Conservation (phyloP, 64 coral and sea anemone species). For the Porites australiensis region DNA sequence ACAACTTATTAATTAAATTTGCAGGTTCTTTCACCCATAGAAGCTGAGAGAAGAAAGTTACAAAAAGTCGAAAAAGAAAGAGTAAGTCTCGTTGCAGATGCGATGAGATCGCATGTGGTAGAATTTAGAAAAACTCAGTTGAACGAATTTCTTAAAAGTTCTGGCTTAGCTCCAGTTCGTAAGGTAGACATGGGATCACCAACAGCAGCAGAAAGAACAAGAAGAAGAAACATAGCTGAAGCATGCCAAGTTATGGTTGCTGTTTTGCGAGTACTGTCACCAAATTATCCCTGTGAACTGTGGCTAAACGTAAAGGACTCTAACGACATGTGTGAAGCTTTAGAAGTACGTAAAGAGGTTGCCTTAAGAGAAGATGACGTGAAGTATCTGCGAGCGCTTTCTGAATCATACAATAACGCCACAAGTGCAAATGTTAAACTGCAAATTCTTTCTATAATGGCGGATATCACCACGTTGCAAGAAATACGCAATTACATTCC, state of each 20-base stretch:
- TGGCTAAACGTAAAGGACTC: constrained; percentile 38
- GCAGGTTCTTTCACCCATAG: not conserved
- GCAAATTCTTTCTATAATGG: constrained; percentile 46
- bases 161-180: not conserved
- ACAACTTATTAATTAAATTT: not conserved
- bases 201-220: not conserved
- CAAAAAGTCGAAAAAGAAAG: not conserved
- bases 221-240: constrained; percentile 6
- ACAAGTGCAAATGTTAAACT: constrained; percentile 7
- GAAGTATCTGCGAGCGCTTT: not conserved
- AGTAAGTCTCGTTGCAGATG: not conserved
- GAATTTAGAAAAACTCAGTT: constrained; percentile 25
- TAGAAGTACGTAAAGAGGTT: not conserved
- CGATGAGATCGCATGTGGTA: not conserved
- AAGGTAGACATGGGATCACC: not conserved
- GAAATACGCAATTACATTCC: constrained; percentile 2
- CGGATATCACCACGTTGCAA: constrained; percentile 12
- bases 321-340: constrained; percentile 11
- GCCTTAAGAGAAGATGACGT: not conserved
- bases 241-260: not conserved
- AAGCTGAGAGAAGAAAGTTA: not conserved
- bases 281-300: constrained; percentile 5
- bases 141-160: constrained; percentile 27
- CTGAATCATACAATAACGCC: constrained; percentile 21
- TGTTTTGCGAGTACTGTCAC: constrained; percentile 34